Percentiles rank a stretch among this genome's conserved stretches.
Conservation (phyloP, 2,888 invertebrate genomes). For the Terebella lapidaria region DNA sequence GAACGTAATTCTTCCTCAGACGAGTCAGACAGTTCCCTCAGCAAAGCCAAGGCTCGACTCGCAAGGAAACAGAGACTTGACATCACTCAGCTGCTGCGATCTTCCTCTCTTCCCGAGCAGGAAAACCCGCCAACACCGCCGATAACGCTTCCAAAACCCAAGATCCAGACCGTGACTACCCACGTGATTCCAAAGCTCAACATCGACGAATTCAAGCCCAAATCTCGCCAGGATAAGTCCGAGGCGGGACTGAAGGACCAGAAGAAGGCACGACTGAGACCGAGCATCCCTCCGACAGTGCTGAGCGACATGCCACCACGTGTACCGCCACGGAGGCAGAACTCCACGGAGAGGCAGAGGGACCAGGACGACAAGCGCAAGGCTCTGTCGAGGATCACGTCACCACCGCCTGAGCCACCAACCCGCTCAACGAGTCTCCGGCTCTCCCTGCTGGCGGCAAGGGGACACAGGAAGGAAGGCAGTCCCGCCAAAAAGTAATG, state of each 20-base stretch:
- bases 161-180: not conserved
- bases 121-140: not conserved
- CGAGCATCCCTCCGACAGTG: too few relatives aligned
- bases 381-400: too few relatives aligned
- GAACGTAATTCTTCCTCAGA: not conserved
- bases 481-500: too few relatives aligned
- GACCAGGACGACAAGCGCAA: not conserved
- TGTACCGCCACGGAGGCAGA: not conserved
- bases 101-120: not conserved
- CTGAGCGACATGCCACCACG: not conserved
- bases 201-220: not conserved
- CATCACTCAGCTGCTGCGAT: not conserved
- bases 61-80: slow-evolving; percentile 1
- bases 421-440: not conserved
- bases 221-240: too few relatives aligned
- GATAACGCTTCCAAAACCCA: not conserved
- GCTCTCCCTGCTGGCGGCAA: not conserved
- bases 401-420: not conserved
- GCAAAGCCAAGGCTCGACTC: not conserved
- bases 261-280: too few relatives aligned
- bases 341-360: not conserved
- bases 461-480: not conserved
- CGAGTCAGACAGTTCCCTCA: not conserved
- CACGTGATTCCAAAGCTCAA: slow-evolving; percentile 1
- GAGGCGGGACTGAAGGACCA: too few relatives aligned